phyloP scores from a whole-genome alignment of 1,140 invertebrate species.

The Procambarus clarkii region DNA sequence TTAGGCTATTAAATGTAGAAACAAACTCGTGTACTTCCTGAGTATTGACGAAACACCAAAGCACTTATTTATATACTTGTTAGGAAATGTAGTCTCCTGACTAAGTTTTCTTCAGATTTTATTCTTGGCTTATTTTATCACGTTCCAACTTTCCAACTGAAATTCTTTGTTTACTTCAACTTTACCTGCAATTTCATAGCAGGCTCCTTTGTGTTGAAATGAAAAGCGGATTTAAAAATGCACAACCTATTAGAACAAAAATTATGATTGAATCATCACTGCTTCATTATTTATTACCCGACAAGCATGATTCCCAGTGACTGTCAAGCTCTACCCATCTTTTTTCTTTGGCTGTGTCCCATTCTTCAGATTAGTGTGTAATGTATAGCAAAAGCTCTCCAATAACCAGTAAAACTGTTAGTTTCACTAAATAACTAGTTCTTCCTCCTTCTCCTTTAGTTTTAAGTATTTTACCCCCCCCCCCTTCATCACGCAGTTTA shows the following conservation, averaged over 20 bases:
- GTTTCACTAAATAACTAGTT: too few relatives aligned
- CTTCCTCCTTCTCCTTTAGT: too few relatives aligned
- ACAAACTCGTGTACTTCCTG: background rate
- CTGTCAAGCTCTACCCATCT: background rate
- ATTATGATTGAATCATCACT: background rate
- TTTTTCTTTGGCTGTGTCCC: background rate
- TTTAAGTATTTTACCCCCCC: too few relatives aligned
- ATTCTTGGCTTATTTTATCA: slow-evolving; percentile 2
- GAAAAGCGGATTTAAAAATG: background rate
- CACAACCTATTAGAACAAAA: too few relatives aligned
- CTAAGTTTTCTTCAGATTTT: background rate
- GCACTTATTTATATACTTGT: background rate
- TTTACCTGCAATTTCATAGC: background rate
- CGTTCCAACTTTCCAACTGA: background rate
- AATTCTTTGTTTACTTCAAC: background rate
- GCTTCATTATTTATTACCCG: background rate
- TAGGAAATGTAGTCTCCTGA: background rate
- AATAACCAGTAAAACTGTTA: too few relatives aligned
- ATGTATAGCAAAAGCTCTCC: background rate
- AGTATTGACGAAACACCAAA: background rate
- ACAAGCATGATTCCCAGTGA: background rate
- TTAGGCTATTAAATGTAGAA: background rate
- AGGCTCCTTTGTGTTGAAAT: background rate
- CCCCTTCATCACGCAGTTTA: too few relatives aligned
- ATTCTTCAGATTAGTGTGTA: background rate